A percentile compares a stretch with the other conserved stretches of the same genome.
Evolutionary conservation across 2,888 invertebrate genomes (phyloP).

Genomic region (Idaea straminata): DNA sequence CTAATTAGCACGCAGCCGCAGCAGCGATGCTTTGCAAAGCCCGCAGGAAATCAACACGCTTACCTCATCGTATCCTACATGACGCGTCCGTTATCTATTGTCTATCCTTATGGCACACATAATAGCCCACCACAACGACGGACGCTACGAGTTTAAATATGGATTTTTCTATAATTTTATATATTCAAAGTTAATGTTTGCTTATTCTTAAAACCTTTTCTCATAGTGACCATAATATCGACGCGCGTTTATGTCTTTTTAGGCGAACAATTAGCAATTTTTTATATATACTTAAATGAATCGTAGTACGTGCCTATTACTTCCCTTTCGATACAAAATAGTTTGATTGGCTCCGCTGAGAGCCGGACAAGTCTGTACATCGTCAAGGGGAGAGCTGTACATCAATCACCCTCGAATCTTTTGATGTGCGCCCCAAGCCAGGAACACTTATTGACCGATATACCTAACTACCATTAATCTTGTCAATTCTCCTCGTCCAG

Average conservation of each 20-base stretch:
- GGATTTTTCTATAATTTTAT: neutral
- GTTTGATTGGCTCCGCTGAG: constrained; percentile 41
- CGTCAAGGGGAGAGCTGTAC: constrained; percentile 51
- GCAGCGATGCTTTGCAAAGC: constrained; percentile 41
- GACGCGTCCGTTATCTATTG: constrained; percentile 50
- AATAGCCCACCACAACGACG: constrained; percentile 5
- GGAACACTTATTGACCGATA: constrained; percentile 46
- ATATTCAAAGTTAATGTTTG: neutral
- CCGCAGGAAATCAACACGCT: constrained; percentile 72
- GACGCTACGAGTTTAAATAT: neutral
- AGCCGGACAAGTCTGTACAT: constrained; percentile 48
- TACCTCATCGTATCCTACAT: constrained; percentile 67
- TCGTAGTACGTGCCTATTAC: neutral
- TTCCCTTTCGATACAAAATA: neutral
- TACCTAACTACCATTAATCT: constrained; percentile 56
- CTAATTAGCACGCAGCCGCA: constrained; percentile 69
- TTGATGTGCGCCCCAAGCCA: constrained; percentile 58
- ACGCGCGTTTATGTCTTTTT: neutral
- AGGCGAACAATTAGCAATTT: neutral
- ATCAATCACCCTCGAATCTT: constrained; percentile 61
- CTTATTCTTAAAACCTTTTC: neutral
- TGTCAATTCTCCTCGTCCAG: constrained; percentile 58
- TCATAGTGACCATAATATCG: neutral
- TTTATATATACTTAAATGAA: neutral
- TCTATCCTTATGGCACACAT: constrained; percentile 27